A percentile compares a stretch with the other conserved stretches of the same genome.
Conservation (phyloP, 2,797 vertebrate species). For the Micropoecilia bifurca region DNA sequence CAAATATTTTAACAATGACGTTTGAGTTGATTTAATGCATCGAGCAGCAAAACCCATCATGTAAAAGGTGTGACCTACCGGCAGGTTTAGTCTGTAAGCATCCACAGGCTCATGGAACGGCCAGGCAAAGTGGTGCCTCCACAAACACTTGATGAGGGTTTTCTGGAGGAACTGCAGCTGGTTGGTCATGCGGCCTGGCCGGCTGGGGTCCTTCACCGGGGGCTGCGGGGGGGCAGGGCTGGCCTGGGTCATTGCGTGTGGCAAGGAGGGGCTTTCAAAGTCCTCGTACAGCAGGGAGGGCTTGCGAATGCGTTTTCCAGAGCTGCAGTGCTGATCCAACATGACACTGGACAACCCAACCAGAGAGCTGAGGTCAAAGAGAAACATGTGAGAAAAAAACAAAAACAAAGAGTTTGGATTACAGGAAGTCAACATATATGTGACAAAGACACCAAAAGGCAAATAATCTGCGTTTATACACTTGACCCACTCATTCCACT, state of each 20-base stretch:
- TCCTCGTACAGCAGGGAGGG: constrained; percentile 94
- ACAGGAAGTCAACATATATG: neutral
- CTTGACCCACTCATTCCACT: constrained; percentile 2
- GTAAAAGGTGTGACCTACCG: constrained; percentile 77
- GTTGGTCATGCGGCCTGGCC: constrained; percentile 88
- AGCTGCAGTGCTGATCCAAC: constrained; percentile 79
- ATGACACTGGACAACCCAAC: constrained; percentile 76
- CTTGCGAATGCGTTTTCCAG: constrained; percentile 94
- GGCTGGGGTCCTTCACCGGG: constrained; percentile 86
- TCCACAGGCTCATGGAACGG: constrained; percentile 94
- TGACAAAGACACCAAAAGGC: neutral
- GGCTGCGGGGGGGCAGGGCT: constrained; percentile 75
- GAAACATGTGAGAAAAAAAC: neutral
- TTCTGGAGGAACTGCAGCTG: constrained; percentile 94
- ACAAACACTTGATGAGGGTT: constrained; percentile 90
- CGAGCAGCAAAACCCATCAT: neutral
- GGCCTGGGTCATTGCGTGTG: constrained; percentile 73
- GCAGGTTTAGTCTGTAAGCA: constrained; percentile 87
- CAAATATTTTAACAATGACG: neutral
- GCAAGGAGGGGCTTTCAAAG: constrained; percentile 92
- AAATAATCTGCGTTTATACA: neutral
- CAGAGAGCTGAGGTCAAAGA: constrained; percentile 71
- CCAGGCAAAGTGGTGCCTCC: constrained; percentile 96
- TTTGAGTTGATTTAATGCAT: neutral
- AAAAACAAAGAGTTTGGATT: neutral